Conservation (phyloP, 2,113 vertebrate species). For the Meles meles region DNA sequence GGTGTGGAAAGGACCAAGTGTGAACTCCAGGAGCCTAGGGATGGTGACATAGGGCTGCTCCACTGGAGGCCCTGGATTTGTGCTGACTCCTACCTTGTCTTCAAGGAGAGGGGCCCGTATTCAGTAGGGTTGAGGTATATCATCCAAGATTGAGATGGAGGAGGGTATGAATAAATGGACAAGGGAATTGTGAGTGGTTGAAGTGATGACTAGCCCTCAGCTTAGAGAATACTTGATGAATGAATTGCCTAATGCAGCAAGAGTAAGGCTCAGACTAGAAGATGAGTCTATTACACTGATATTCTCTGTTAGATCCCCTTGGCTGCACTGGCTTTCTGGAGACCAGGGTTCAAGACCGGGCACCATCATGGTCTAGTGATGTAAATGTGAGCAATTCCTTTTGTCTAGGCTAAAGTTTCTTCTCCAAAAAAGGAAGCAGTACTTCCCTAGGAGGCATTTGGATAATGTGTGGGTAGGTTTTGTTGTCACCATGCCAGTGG, state of each 20-base stretch:
- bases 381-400: neutral
- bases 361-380: neutral
- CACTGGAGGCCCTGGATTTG: neutral
- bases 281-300: too few relatives aligned
- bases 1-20: neutral
- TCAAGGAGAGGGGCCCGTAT: neutral
- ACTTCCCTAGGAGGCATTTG: neutral
- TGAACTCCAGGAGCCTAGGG: neutral
- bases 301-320: neutral
- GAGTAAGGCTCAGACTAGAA: neutral
- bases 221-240: neutral
- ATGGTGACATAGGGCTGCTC: neutral
- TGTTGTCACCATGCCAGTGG: neutral
- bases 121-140: rapidly evolving
- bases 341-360: neutral
- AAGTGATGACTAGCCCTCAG: neutral
- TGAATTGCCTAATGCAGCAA: neutral
- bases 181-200: neutral
- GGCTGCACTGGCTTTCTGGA: neutral
- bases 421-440: neutral
- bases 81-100: neutral
- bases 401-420: neutral
- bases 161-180: neutral
- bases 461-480: neutral
- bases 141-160: neutral